Percentiles rank a stretch among this genome's conserved stretches.
These are phyloP conservation scores for Cylloceria caligata DNA, from an alignment of 2,888 invertebrate species.

Conservation along the genomic window DNA sequence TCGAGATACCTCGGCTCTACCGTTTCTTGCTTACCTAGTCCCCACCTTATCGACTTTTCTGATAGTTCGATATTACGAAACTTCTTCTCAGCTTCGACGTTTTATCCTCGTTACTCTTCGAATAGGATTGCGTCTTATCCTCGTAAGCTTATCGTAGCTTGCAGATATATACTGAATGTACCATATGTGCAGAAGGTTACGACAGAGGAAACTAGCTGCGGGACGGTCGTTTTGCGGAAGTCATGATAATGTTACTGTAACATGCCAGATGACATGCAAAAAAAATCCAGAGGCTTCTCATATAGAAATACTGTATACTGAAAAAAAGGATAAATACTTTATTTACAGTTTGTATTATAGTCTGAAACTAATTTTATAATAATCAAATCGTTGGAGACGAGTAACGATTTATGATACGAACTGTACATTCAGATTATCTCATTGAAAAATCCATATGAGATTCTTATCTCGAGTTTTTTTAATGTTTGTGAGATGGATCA, in stretches of 20 bases:
- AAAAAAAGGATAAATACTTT: too few relatives aligned
- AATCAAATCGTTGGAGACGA: not conserved
- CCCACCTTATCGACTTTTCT: constrained; percentile 60
- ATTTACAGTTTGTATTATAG: not conserved
- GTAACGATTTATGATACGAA: too few relatives aligned
- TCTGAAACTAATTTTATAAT: not conserved
- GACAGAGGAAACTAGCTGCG: not conserved
- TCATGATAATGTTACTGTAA: constrained; percentile 4
- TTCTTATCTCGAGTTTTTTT: too few relatives aligned
- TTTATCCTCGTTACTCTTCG: constrained; percentile 36
- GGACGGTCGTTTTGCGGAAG: not conserved
- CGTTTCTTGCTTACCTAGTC: constrained; percentile 45
- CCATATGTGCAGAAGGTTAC: not conserved
- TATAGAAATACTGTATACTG: not conserved
- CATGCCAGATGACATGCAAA: not conserved
- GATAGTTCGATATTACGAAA: constrained; percentile 63
- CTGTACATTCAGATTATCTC: too few relatives aligned
- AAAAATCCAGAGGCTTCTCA: not conserved
- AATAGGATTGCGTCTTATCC: constrained; percentile 27
- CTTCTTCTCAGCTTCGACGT: constrained; percentile 44
- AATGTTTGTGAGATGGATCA: too few relatives aligned
- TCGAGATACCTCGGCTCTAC: constrained; percentile 51
- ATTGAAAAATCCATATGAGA: too few relatives aligned
- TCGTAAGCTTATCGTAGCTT: not conserved
- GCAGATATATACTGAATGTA: not conserved